A percentile compares a stretch with the other conserved stretches of the same genome.
Evolutionary conservation across 37 sponge, comb jelly and placozoan species (phyloP).

Genomic region (Corticium candelabrum): DNA sequence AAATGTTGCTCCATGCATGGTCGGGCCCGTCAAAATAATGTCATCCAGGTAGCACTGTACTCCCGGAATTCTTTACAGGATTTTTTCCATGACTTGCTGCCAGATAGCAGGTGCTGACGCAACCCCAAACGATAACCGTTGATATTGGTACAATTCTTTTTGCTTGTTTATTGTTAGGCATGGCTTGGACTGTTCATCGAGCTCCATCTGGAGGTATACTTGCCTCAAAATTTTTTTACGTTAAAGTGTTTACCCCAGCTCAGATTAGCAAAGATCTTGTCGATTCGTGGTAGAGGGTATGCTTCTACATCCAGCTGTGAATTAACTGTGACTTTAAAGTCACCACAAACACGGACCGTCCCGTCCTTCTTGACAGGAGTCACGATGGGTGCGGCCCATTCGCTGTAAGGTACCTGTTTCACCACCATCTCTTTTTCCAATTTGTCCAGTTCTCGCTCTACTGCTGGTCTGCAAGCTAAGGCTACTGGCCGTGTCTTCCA

Average conservation of each 20-base stretch:
- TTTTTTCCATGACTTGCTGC: not conserved
- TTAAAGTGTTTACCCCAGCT: too few species aligned
- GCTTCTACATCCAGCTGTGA: not conserved
- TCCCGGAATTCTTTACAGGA: not conserved
- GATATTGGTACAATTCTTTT: not conserved
- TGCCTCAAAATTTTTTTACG: too few species aligned
- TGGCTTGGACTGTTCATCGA: too few species aligned
- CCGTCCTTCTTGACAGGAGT: not conserved
- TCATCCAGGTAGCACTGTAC: not conserved
- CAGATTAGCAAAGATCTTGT: not conserved
- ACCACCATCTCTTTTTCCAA: not conserved
- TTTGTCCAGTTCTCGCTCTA: not conserved
- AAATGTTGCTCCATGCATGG: not conserved
- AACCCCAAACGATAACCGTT: not conserved
- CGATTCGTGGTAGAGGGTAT: not conserved
- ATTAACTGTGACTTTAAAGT: not conserved
- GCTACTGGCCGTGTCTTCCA: not conserved
- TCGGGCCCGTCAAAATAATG: not conserved
- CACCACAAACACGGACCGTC: not conserved
- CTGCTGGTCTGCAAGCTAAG: not conserved
- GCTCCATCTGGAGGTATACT: too few species aligned
- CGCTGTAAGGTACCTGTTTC: not conserved
- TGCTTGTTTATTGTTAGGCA: not conserved
- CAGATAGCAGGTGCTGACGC: not conserved
- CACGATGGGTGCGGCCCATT: not conserved